Base-by-base conservation (phyloP, 2,797 vertebrate species). In the Oophaga sylvatica region DNA sequence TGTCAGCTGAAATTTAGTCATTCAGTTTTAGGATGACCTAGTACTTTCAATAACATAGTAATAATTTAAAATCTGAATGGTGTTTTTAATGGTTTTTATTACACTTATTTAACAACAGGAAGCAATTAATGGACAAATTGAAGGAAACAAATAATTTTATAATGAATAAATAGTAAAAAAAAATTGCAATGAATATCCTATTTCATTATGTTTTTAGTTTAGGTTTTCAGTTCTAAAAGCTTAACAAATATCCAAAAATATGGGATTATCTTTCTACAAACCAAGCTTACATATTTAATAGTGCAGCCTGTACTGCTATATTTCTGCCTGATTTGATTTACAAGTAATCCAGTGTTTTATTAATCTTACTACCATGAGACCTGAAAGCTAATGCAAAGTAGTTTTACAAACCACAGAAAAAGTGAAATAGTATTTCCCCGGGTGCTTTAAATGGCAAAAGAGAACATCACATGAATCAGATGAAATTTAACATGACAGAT, bases 301-400 rank as follows among this genome's bases (percentile, higher is more conserved):
- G 16, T 48, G 0, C 77, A 84, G 59, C 20, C 81, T 89, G 90
- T 90, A 78, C 70, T 88, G 90, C 86, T 89, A 84, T 88, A 57
- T 89, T 93, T 91, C 88, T 86, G 89, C 84, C 56, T 57, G 41
- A 90, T 91, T 90, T 91, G 81, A 90, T 90, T 91, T 92, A 91
- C 90, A 92, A 91, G 87, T 80, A 90, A 91, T 90, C 35, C 90
- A 65, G 90, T 91, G 88, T 90, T 93, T 92, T 90, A 93, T 91
- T 93, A 93, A 89, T 89, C 90, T 93, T 90, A 78, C 89, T 91
- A 91, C 90, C 91, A 91, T 90, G 91, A 93, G 91, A 88, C 90
- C 87, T 77, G 67, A 93, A 92, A 93, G 80, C 88, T 90, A 93
- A 92, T 83, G 86, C 22, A 93, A 92, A 92, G 86, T 87, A 87